Conservation (phyloP, 2,888 invertebrate species). For the Nemotelus pantherinus region DNA sequence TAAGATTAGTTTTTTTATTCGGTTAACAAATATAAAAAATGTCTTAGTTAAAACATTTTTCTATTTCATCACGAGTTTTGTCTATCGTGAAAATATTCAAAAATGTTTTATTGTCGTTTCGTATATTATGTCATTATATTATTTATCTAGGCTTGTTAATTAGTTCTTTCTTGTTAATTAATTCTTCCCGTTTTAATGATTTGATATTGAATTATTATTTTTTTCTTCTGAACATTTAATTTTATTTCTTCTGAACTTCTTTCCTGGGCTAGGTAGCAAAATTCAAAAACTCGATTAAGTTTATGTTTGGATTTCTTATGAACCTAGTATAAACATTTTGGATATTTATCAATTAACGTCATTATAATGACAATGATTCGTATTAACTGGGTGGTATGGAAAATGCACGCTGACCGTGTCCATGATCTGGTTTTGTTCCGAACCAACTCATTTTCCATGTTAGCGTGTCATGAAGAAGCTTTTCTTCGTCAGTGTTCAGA, state of each 20-base stretch:
- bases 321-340: too few relatives aligned
- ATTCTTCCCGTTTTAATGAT: not conserved
- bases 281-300: not conserved
- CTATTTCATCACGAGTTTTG: too few relatives aligned
- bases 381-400: conserved; percentile 70
- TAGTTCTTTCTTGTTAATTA: not conserved
- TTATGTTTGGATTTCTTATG: too few relatives aligned
- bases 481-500: conserved; percentile 87
- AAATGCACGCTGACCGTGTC: conserved; percentile 67
- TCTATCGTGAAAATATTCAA: not conserved
- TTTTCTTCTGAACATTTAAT: too few relatives aligned
- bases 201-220: too few relatives aligned
- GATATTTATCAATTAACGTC: too few relatives aligned
- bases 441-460: conserved; percentile 66
- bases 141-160: not conserved
- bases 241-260: too few relatives aligned
- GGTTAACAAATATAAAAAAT: too few relatives aligned
- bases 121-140: not conserved
- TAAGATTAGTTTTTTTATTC: too few relatives aligned
- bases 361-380: not conserved
- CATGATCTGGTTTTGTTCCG: conserved; percentile 69
- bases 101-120: conserved; percentile 17
- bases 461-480: conserved; percentile 72
- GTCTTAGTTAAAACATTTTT: too few relatives aligned
- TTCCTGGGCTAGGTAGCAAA: not conserved